These are phyloP conservation scores for Chlorops oryzae DNA, from an alignment of 1,140 invertebrate genomes.

Conservation along the genomic window DNA sequence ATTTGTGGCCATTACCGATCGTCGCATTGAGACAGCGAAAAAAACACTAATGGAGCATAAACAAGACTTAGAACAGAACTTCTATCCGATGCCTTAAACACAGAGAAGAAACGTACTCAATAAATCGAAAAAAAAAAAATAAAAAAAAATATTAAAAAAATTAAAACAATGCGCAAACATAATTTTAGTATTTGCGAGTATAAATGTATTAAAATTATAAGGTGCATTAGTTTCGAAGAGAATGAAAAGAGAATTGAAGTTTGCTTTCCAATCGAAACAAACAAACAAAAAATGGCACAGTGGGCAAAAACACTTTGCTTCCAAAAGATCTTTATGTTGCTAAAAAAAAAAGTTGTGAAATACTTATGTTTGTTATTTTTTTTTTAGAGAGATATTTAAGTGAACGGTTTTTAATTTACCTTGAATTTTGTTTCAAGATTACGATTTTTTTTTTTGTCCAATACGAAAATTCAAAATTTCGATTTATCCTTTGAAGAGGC, in stretches of 20 bases:
- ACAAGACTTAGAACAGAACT: conserved; percentile 45
- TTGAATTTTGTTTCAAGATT: too few relatives aligned
- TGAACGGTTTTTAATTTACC: too few relatives aligned
- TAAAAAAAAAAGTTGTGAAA: too few relatives aligned
- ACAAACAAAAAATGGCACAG: conserved; percentile 3
- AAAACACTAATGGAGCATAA: conserved; percentile 28
- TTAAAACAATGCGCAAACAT: background rate
- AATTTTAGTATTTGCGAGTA: too few relatives aligned
- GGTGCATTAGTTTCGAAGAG: too few relatives aligned
- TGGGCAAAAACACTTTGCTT: conserved; percentile 11
- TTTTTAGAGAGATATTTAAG: background rate
- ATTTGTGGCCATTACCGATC: conserved; percentile 43
- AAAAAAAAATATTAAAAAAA: background rate
- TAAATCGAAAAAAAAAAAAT: background rate
- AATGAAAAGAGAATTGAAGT: too few relatives aligned
- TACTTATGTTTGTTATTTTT: background rate
- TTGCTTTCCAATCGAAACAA: too few relatives aligned
- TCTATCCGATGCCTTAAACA: conserved; percentile 44
- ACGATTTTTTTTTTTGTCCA: background rate
- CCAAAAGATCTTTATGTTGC: too few relatives aligned
- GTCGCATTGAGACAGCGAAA: conserved; percentile 32
- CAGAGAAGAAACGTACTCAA: background rate
- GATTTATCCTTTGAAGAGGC: background rate
- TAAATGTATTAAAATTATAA: too few relatives aligned
- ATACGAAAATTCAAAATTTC: background rate